Base-by-base conservation (phyloP, 2,888 invertebrate genomes). In the Cantharis lateralis region DNA sequence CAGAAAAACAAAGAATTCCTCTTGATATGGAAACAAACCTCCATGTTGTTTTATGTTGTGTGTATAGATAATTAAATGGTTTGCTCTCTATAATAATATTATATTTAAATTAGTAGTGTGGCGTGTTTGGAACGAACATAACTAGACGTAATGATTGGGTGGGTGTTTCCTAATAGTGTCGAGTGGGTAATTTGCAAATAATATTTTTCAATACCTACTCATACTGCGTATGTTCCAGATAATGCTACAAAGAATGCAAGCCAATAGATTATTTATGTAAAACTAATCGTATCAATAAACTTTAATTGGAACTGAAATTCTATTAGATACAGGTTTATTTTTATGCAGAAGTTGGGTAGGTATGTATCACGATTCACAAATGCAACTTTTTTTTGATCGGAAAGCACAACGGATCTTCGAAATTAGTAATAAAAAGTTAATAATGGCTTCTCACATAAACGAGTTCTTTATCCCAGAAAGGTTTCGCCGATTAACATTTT, bases 141-240 rank as follows among this genome's bases (percentile, higher is more conserved):
- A 66, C 64, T 66, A 66, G 64, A 24, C n/a, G 11, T 66, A 66
- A 66, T 66, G 64, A 66, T 66, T 24, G 64, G 64, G 64, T 66
- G 24, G 64, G 64, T 66, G 64, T 66, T 20, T 66, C 64, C 64
- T 66, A 66, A 66, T 66, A 66, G 48, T 13, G 48, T 48, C 48
- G 48, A 48, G n/a, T 48, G 48, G 48, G 48, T 48, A 48, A 48
- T 48, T 48, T 48, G 48, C 48, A 48, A 48, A 48, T 48, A 48
- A 48, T 48, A 48, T 48, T 48, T 32, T 48, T 48, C 48, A 48
- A 48, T 48, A 48, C 48, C 24, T 24, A 24, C 24, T 24, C 24
- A 9, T 24, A 24, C 48, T 48, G n/a, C 1, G 4, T 48, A n/a
- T 48, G n/a, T 48, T n/a, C 7, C 9, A n/a, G 7, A n/a, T 48